These are phyloP conservation scores for Drosophila nigromelanica DNA, from an alignment of 1,140 invertebrate genomes.

Conservation along the genomic window DNA sequence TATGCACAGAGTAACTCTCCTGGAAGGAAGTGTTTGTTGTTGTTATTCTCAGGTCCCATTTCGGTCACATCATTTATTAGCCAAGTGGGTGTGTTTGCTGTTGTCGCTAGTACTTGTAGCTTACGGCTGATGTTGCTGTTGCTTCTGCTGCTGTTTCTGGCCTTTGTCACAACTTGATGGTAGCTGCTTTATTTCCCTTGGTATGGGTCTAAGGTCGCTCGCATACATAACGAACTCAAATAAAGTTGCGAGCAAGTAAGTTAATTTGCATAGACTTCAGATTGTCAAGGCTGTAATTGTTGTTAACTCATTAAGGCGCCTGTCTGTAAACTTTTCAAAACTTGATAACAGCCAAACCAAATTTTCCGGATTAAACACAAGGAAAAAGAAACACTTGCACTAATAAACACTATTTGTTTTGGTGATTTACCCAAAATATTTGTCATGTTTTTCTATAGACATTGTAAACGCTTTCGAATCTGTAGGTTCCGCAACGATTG, in stretches of 20 bases:
- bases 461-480: constrained; percentile 6
- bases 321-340: constrained; percentile 34
- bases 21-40: constrained; percentile 20
- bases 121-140: neutral
- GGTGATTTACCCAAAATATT: constrained; percentile 33
- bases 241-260: constrained; percentile 67
- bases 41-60: constrained; percentile 27
- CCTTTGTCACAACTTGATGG: constrained; percentile 55
- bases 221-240: constrained; percentile 79
- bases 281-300: constrained; percentile 47
- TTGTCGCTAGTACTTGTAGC: constrained; percentile 22
- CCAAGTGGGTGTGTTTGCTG: constrained; percentile 43
- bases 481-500: neutral
- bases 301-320: constrained; percentile 68
- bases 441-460: neutral
- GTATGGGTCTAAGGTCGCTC: constrained; percentile 39
- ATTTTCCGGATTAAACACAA: constrained; percentile 28
- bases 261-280: constrained; percentile 75
- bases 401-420: constrained; percentile 22
- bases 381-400: constrained; percentile 48
- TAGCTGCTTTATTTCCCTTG: constrained; percentile 15
- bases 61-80: constrained; percentile 68
- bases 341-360: constrained; percentile 16
- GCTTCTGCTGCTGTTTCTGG: constrained; percentile 7
- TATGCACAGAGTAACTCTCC: constrained; percentile 23